Evolutionary conservation across 2,888 invertebrate genomes (phyloP), one percentile per base, ranked within the genome.

Genomic region (Baccha elongata): DNA sequence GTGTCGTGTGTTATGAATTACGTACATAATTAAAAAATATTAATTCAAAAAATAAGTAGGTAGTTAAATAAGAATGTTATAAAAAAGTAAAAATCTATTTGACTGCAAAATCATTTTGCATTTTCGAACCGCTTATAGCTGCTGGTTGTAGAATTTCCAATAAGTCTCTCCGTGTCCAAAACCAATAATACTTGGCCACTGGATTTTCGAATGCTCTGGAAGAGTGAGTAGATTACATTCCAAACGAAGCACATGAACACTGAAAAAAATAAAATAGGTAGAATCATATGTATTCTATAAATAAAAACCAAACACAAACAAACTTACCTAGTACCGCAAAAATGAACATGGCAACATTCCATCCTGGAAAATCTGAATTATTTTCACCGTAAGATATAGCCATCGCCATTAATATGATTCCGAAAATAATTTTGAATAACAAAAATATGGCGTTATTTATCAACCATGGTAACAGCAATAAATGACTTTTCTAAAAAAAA

Each of bases 401-500:
- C 6, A 2, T 1, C 21, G 6, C 23, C 2, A 42, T 1, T 1
- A 32, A 0, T 13, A 1, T 1, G 1, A 62, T 26, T n/a, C 32
- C 19, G 8, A 55, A 15, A 7, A 52, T 8, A 2, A 52, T 0
- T 29, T 42, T 42, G 1, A 37, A 0, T 8, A 10, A 10, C 42
- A 68, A 35, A 3, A 3, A n/a, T n/a, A 76, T 42, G 11, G 35
- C 55, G n/a, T 35, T 65, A 29, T 52, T 58, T 13, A 78, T 50
- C 46, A 78, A 10, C 78, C 78, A 78, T 10, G 78, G 76, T 17
- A 76, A 8, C 1, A 76, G 23, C 11, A 69, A 26, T 3, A 71
- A 26, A 23, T 76, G 55, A 1, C 48, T 53, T 17, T 26, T 50
- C 76, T 76, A 62, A 60, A n/a, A 15, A 15, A 29, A 46, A 3